Evolutionary conservation across 1,140 invertebrate species (phyloP).

Genomic region (Pseudomyrmex pallidus): DNA sequence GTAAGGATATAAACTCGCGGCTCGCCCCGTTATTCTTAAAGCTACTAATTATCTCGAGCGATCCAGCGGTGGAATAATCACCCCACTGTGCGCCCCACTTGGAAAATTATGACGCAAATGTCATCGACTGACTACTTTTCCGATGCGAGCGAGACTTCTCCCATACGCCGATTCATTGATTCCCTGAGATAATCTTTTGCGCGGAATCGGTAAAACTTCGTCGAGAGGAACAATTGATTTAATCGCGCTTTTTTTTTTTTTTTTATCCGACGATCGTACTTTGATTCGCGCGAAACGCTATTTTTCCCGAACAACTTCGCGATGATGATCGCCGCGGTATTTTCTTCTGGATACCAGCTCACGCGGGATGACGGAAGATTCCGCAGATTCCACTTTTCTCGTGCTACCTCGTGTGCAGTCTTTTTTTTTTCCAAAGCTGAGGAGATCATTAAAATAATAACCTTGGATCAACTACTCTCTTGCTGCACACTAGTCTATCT

Average conservation of each 20-base stretch:
- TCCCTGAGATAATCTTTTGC: neutral
- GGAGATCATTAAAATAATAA: constrained; percentile 10
- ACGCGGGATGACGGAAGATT: neutral
- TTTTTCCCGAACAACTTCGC: neutral
- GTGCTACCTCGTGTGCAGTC: neutral
- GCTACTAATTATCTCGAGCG: constrained; percentile 15
- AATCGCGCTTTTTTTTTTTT: neutral
- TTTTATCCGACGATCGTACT: neutral
- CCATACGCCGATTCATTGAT: neutral
- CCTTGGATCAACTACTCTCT: constrained; percentile 2
- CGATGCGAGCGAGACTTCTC: neutral
- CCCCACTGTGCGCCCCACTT: neutral
- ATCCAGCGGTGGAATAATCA: constrained; percentile 21
- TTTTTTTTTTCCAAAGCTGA: neutral
- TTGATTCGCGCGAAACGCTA: neutral
- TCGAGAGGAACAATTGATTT: neutral
- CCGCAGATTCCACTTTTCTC: neutral
- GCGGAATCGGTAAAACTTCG: neutral
- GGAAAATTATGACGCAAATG: no score
- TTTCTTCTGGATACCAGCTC: neutral
- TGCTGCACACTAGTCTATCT: constrained; percentile 17
- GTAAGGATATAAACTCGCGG: neutral
- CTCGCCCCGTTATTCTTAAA: constrained; percentile 5
- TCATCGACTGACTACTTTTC: neutral
- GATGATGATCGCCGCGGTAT: neutral